Conservation (phyloP, 1,140 invertebrate genomes). For the Drosophila littoralis region DNA sequence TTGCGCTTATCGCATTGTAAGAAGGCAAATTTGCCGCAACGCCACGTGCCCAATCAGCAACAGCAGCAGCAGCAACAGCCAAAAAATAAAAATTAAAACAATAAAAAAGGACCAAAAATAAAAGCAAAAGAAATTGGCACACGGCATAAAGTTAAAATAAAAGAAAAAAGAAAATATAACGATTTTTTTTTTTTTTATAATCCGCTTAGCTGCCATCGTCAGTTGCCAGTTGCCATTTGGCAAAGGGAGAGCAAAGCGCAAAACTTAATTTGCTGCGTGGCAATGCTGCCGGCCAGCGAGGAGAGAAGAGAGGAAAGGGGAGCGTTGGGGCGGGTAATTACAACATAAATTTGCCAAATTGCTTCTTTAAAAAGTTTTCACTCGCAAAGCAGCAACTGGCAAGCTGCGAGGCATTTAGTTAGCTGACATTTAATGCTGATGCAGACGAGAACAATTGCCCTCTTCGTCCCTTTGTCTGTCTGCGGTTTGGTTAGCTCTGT, state of each 20-base stretch:
- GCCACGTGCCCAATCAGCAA: constrained; percentile 47
- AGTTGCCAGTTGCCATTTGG: constrained; percentile 59
- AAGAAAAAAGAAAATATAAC: not conserved
- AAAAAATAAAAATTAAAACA: constrained; percentile 26
- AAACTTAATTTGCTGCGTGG: constrained; percentile 76
- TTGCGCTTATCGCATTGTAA: constrained; percentile 77
- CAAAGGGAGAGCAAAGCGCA: constrained; percentile 49
- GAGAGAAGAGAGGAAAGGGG: not conserved
- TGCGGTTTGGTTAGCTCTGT: constrained; percentile 43
- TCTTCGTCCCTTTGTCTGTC: constrained; percentile 6
- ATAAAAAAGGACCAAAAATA: constrained; percentile 17
- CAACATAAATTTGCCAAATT: constrained; percentile 79
- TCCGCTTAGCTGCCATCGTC: constrained; percentile 69
- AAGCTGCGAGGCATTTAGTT: constrained; percentile 21
- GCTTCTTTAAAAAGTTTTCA: constrained; percentile 67
- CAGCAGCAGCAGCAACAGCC: constrained; percentile 1
- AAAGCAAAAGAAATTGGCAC: constrained; percentile 35
- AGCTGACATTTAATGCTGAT: constrained; percentile 45
- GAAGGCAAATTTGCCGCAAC: constrained; percentile 71
- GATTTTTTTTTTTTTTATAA: constrained; percentile 54
- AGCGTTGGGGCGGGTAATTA: constrained; percentile 52
- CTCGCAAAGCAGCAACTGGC: not conserved
- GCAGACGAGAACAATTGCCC: constrained; percentile 9
- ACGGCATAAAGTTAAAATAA: constrained; percentile 42
- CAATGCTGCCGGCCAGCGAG: constrained; percentile 4